Evolutionary conservation across 2,888 invertebrate genomes (phyloP), one percentile per base, ranked within the genome.

Genomic region (Andrena trimmerana): DNA sequence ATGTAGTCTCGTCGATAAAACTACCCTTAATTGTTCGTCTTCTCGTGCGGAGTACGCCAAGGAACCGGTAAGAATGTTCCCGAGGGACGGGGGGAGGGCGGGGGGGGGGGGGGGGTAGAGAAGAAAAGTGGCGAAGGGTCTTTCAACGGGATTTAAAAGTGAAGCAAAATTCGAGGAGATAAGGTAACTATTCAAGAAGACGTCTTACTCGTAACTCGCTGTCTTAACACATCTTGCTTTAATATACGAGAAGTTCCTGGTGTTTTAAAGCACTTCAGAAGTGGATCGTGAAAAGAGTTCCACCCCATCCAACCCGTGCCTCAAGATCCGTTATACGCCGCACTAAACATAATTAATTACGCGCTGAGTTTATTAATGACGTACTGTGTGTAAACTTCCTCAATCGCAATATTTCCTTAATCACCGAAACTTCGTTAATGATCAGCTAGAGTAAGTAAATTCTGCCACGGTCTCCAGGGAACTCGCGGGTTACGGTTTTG

Each of bases 311-410:
- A 16, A 42, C 16, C 7, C 20, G 10, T 13, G 36, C 10, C 29
- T 24, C 36, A 31, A 13, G 13, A 16, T 24, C 29, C 67, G 50
- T 31, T 52, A 42, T 42, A 60, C 33, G 27, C 65, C 78, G 29
- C 63, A 20, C 66, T 52, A 79, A 65, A 79, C 48, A 85, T 82
- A 80, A 82, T 81, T 86, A 87, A 86, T 87, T 78, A 67, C 65
- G 27, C 65, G 66, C 36, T 50, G 65, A 70, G 57, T 82, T 87
- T 80, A 87, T 87, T 85, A 82, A 87, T 68, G 63, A 70, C 73
- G 33, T n/a, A 33, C 63, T n/a, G 29, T 27, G 66, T 36, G 72
- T 74, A 66, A 81, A 85, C 69, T 85, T 81, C 69, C 62, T 16
- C 59, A 57, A 65, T 87, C 50, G 59, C 70, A 60, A 77, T 83